Evolutionary conservation across 2,113 vertebrate genomes (phyloP), one percentile per base, ranked within the genome.

Genomic region (Antechinus stuartii): DNA sequence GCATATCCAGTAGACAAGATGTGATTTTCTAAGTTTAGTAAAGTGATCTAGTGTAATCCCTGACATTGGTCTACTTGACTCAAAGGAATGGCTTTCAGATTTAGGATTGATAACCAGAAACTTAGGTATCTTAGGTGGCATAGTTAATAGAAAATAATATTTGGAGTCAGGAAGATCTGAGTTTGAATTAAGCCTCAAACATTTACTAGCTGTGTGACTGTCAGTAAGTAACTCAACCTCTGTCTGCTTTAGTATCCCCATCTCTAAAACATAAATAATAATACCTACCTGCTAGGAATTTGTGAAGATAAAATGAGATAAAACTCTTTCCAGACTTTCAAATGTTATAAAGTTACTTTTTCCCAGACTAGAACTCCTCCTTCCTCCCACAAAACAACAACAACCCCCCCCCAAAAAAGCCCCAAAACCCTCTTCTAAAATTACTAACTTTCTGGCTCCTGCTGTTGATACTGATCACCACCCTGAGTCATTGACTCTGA

Each of bases 51-150:
- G 11, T 7, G 89, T 8, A 42, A 84, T 84, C 68, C 68, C 16
- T 84, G 92, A 54, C 57, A 42, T 42, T 93, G 84, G 94, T 93
- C 24, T 89, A 84, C 19, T 84, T 23, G 68, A 76, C 16, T n/a
- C 61, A 76, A n/a, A 76, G n/a, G 3, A 42, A 35, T 1, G 90
- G 6, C 42, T 89, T n/a, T 92, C 19, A 93, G 8, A 49, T 23
- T 90, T 26, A 53, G 24, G 25, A 56, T 1, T 49, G 9, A 68
- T 61, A 19, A 91, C 84, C 35, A 35, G n/a, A 84, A 2, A 84
- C 35, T 26, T 84, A 84, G 16, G n/a, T 23, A 84, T n/a, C 19
- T 22, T 42, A 84, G 35, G 16, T n/a, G n/a, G 35, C 68, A 84
- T 6, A 42, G 6, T 84, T 19, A 84, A 84, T 84, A 84, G 16